Percentiles rank a stretch among this genome's conserved stretches.
phyloP scores from a whole-genome alignment of 2,113 vertebrate species.

The Poeciliopsis turrubarensis region DNA sequence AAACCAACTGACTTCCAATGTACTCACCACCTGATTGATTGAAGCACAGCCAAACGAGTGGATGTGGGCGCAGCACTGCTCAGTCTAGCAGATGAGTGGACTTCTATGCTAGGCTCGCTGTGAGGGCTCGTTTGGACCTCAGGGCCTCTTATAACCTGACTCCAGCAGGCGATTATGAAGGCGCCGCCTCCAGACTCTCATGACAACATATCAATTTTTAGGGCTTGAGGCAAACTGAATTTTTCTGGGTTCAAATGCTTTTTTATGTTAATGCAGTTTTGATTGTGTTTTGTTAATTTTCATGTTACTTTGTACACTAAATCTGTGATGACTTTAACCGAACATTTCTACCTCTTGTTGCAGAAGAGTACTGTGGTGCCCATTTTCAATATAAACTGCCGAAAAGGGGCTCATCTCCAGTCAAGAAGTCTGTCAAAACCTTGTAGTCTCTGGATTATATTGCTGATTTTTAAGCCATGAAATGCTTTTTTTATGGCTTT shows the following conservation, averaged over 20 bases:
- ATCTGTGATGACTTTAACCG: neutral
- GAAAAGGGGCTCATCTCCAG: neutral
- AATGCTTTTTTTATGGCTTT: neutral
- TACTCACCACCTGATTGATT: constrained; percentile 72
- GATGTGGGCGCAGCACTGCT: constrained; percentile 15
- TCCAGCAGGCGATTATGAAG: constrained; percentile 81
- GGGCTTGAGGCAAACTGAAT: neutral
- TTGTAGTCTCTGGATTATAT: neutral
- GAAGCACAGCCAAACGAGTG: constrained; percentile 51
- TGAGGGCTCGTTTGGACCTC: constrained; percentile 37
- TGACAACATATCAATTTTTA: constrained; percentile 34
- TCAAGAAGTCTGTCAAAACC: neutral
- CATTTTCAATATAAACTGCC: neutral
- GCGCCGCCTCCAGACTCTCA: constrained; percentile 54
- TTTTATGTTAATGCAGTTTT: neutral
- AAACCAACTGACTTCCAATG: neutral
- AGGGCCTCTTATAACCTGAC: constrained; percentile 79
- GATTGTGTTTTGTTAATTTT: neutral
- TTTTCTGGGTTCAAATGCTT: neutral
- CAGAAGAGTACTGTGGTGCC: neutral
- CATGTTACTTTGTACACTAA: neutral
- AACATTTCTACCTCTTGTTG: neutral
- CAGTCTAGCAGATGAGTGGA: constrained; percentile 27
- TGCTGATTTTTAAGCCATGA: neutral
- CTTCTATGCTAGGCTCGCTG: constrained; percentile 62